Evolutionary conservation across 2,113 vertebrate genomes (phyloP).

Genomic region (Ovibos moschatus): DNA sequence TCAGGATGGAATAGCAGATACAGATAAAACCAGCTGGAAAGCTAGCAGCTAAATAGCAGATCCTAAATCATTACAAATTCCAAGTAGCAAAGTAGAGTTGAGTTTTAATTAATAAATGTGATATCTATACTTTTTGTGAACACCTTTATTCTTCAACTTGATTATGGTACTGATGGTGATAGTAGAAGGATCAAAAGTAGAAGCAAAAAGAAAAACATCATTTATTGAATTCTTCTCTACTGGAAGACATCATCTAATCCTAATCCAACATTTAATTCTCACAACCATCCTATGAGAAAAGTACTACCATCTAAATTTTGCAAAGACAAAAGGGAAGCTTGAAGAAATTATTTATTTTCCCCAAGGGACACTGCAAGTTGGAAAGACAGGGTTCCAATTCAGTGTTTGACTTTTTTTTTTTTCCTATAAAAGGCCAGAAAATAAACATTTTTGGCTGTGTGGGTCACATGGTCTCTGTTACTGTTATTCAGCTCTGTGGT

Average conservation of each 20-base stretch:
- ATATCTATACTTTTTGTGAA: not conserved
- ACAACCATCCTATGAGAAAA: not conserved
- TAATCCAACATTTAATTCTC: conserved; percentile 17
- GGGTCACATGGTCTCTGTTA: not conserved
- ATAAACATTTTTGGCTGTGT: not conserved
- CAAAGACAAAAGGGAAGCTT: not conserved
- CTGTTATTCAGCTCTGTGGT: not conserved
- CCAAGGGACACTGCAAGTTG: not conserved
- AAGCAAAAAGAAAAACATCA: not conserved
- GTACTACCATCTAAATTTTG: not conserved
- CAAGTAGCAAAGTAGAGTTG: not conserved
- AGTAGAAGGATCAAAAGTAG: not conserved
- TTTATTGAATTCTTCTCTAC: not conserved
- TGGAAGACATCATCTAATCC: not conserved
- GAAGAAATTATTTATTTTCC: not conserved
- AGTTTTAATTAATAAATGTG: not conserved
- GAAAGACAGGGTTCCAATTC: not conserved
- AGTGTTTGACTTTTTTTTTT: not conserved
- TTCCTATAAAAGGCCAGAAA: not conserved
- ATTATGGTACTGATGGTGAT: not conserved
- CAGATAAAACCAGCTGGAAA: not conserved
- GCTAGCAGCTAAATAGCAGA: not conserved
- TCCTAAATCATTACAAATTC: not conserved
- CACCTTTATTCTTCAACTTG: not conserved
- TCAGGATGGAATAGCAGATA: not conserved